A percentile compares a stretch with the other conserved stretches of the same genome.
Conservation (phyloP, 2,888 invertebrate genomes). For the Sarcophaga caerulescens region DNA sequence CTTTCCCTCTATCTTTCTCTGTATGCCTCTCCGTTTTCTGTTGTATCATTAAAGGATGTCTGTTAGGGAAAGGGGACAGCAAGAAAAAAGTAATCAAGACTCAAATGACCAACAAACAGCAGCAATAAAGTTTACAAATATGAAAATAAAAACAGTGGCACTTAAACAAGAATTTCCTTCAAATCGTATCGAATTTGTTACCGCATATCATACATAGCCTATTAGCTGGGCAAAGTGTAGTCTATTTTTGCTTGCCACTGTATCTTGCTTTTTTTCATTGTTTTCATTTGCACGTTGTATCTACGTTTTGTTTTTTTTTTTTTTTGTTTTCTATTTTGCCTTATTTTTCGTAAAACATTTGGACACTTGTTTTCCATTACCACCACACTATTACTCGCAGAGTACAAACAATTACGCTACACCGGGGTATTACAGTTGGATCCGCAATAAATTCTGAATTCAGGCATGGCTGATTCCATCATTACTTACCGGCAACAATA, state of each 20-base stretch:
- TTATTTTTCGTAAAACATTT: slow-evolving; percentile 41
- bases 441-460: neutral
- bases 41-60: slow-evolving; percentile 52
- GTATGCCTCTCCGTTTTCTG: slow-evolving; percentile 6
- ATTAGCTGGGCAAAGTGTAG: too few relatives aligned
- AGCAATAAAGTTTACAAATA: neutral
- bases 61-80: neutral
- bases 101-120: neutral
- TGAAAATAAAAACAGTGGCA: slow-evolving; percentile 7
- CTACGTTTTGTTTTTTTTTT: neutral
- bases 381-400: slow-evolving; percentile 30
- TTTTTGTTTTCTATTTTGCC: neutral
- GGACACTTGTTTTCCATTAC: slow-evolving; percentile 57
- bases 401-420: slow-evolving; percentile 23
- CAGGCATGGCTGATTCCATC: too few relatives aligned
- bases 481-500: too few relatives aligned
- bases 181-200: neutral
- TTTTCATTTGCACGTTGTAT: neutral
- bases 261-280: neutral
- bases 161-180: neutral
- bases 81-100: slow-evolving; percentile 8
- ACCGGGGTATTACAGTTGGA: neutral
- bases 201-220: too few relatives aligned
- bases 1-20: slow-evolving; percentile 1
- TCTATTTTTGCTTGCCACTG: neutral